These are phyloP conservation scores for Platyscapa corneri DNA, from an alignment of 1,140 invertebrate genomes.

Conservation along the genomic window DNA sequence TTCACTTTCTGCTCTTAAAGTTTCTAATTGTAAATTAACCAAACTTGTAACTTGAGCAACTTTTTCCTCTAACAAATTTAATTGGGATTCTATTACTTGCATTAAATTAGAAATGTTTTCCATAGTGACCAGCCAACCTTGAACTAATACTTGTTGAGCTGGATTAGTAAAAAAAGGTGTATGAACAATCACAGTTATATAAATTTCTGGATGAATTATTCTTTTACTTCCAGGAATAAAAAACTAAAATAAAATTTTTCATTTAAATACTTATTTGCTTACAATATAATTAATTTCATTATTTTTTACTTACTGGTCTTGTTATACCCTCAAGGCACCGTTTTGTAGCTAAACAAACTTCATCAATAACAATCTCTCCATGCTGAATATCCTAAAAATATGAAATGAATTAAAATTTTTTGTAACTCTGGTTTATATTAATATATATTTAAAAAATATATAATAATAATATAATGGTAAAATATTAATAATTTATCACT, in stretches of 20 bases:
- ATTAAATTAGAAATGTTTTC: constrained; percentile 80
- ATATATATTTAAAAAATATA: constrained; percentile 18
- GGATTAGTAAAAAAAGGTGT: constrained; percentile 84
- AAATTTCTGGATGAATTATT: constrained; percentile 82
- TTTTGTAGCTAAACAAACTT: constrained; percentile 80
- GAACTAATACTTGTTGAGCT: constrained; percentile 84
- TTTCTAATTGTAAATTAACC: constrained; percentile 77
- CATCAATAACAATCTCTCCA: constrained; percentile 82
- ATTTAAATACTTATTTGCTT: background rate
- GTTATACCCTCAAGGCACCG: constrained; percentile 79
- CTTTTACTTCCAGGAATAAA: constrained; percentile 80
- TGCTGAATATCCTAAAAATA: constrained; percentile 78
- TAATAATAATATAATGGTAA: background rate
- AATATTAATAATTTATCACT: constrained; percentile 18
- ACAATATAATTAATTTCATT: constrained; percentile 26
- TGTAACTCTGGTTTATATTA: too few species aligned
- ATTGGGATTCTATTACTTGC: constrained; percentile 76
- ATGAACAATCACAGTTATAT: constrained; percentile 86
- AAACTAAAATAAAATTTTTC: constrained; percentile 76
- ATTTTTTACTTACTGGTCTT: constrained; percentile 76
- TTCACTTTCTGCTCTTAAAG: constrained; percentile 74
- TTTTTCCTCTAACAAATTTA: constrained; percentile 79
- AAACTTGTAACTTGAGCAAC: constrained; percentile 77
- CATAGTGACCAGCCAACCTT: constrained; percentile 81
- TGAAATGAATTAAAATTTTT: constrained; percentile 53